phyloP scores from a whole-genome alignment of 1,140 invertebrate species.

The Lamellibrachia luymesi region DNA sequence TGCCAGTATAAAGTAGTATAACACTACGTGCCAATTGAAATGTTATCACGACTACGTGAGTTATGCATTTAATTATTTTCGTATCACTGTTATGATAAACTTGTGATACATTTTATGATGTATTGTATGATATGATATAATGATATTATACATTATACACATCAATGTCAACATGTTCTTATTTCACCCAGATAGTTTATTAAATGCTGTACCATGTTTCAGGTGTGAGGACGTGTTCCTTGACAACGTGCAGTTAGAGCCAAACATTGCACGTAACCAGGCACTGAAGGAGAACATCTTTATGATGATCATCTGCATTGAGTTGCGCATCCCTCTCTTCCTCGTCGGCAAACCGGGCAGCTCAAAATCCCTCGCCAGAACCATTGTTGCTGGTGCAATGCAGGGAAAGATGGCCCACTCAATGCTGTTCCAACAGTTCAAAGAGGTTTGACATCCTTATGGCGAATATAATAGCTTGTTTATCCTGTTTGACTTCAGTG shows the following conservation, averaged over 20 bases:
- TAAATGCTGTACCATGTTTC: neutral
- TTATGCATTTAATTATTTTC: too few species aligned
- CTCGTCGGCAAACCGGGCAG: slow-evolving; percentile 53
- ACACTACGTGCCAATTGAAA: too few species aligned
- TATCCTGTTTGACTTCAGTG: too few species aligned
- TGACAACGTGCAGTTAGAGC: slow-evolving; percentile 38
- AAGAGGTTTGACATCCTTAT: slow-evolving; percentile 32
- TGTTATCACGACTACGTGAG: too few species aligned
- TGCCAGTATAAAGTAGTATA: neutral
- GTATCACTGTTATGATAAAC: too few species aligned
- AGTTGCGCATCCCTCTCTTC: slow-evolving; percentile 47
- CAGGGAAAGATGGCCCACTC: slow-evolving; percentile 37
- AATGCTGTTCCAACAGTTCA: slow-evolving; percentile 41
- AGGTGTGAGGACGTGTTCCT: slow-evolving; percentile 48
- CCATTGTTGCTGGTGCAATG: slow-evolving; percentile 48
- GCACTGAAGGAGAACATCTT: slow-evolving; percentile 52
- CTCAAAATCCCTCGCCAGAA: slow-evolving; percentile 50
- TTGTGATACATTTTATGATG: too few species aligned
- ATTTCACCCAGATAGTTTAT: neutral
- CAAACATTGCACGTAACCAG: slow-evolving; percentile 48
- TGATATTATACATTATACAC: neutral
- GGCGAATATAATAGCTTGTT: too few species aligned
- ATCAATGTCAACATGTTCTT: neutral
- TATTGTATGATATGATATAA: neutral
- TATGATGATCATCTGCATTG: slow-evolving; percentile 51